phyloP scores from a whole-genome alignment of 2,888 invertebrate genomes.

The Microchrysa polita region DNA sequence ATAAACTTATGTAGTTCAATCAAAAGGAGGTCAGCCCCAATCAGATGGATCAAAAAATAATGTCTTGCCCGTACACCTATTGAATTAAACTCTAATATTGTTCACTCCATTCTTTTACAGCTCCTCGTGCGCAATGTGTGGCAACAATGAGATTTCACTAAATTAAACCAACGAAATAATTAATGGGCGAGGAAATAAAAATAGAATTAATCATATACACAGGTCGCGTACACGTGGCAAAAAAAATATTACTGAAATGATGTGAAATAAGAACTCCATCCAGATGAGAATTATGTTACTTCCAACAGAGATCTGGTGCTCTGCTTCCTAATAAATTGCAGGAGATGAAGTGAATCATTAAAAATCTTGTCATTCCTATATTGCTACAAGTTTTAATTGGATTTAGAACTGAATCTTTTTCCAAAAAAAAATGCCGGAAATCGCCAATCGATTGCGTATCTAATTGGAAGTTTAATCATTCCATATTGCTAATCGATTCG shows the following conservation, averaged over 20 bases:
- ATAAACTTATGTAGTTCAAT: too few species aligned
- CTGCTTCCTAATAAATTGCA: neutral
- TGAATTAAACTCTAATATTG: slow-evolving; percentile 25
- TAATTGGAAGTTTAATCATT: slow-evolving; percentile 5
- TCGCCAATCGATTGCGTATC: neutral
- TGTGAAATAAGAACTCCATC: neutral
- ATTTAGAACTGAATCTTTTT: neutral
- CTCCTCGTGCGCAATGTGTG: slow-evolving; percentile 29
- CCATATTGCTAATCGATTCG: neutral
- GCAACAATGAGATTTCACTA: neutral
- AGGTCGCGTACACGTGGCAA: neutral
- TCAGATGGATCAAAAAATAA: slow-evolving; percentile 21
- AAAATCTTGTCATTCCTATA: neutral
- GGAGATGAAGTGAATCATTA: neutral
- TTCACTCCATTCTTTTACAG: slow-evolving; percentile 20
- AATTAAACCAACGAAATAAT: neutral
- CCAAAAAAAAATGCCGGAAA: slow-evolving; percentile 10
- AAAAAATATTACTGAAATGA: neutral
- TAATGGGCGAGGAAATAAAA: neutral
- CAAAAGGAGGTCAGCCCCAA: slow-evolving; percentile 30
- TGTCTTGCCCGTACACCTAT: slow-evolving; percentile 17
- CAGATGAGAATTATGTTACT: neutral
- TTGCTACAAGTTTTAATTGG: too few species aligned
- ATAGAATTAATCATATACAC: neutral
- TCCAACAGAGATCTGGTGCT: neutral